Base-by-base conservation (phyloP, 2,113 vertebrate genomes). In the Phaetusa simplex region DNA sequence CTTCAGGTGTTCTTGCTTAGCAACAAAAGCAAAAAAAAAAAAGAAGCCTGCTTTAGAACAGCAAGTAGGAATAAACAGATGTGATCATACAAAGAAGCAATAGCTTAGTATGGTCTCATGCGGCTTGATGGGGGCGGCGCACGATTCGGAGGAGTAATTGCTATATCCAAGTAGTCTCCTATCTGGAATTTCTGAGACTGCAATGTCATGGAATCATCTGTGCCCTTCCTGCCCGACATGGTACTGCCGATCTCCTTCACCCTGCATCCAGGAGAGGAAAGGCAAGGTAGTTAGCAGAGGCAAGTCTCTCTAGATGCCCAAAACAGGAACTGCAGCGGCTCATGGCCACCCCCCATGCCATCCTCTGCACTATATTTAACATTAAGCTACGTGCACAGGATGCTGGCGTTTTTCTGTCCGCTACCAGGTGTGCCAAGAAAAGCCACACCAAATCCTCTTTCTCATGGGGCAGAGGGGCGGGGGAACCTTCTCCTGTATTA, bases 171-270 rank as follows among this genome's bases (percentile, higher is more conserved):
- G 82, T 99, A 99, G 97, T 99, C 99, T 89, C 99, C 99, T 38
- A 99, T 99, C 95, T 99, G 99, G 98, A 99, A 99, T 74, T 99
- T 99, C 96, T 99, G 99, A 9, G 99, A 99, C 97, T 99, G 99
- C 97, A 99, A 66, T 0, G 99, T 99, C 99, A 99, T 99, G 88
- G 99, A 99, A 90, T 99, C 99, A 22, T 99, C 99, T 30, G 99
- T 98, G 45, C 99, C 99, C 94, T 99, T 99, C 83, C 99, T 98
- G 85, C 99, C 99, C 0, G 99, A 99, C 93, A 99, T 97, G 15
- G 99, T 99, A 62, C 98, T 99, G 90, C 99, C 99, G 1, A 99
- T 99, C 95, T 99, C 99, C 97, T 99, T 99, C 81, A 99, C 98
- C 96, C 99, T 99, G 97, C 8, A 4, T 14, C 13, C 23, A 83